A percentile compares a stretch with the other conserved stretches of the same genome.
Conservation (phyloP, 2,797 vertebrate species). For the Darevskia mixta region DNA sequence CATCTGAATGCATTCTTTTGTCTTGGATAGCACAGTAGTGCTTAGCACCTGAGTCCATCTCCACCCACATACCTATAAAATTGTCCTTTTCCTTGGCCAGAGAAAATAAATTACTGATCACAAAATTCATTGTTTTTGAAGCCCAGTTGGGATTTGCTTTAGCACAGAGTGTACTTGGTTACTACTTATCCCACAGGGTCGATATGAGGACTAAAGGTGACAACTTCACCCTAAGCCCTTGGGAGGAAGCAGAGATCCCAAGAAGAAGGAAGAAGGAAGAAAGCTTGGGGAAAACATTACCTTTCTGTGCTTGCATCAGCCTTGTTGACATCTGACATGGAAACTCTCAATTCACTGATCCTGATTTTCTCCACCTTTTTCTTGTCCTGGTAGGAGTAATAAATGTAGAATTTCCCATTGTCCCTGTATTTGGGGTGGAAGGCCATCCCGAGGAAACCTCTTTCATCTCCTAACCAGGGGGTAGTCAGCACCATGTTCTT, state of each 20-base stretch:
- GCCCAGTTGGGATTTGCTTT: not conserved
- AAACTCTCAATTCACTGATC: slow-evolving; percentile 87
- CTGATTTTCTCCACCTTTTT: slow-evolving; percentile 82
- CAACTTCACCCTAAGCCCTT: not conserved
- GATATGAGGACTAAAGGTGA: not conserved
- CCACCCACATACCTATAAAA: too few species aligned
- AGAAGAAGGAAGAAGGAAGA: not conserved
- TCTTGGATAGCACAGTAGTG: not conserved
- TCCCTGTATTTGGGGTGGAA: slow-evolving; percentile 84
- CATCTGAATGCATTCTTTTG: not conserved
- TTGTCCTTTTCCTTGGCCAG: not conserved
- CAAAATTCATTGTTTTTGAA: not conserved
- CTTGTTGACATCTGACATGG: slow-evolving; percentile 80
- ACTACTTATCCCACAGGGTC: not conserved
- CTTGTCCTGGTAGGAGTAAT: slow-evolving; percentile 82
- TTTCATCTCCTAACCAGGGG: slow-evolving; percentile 86
- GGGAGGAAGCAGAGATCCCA: not conserved
- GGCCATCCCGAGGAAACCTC: slow-evolving; percentile 88
- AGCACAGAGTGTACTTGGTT: not conserved
- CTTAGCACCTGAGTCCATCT: not conserved
- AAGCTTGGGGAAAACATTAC: slow-evolving; percentile 65
- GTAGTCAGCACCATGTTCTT: slow-evolving; percentile 84
- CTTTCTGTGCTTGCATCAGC: slow-evolving; percentile 86
- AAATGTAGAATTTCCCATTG: slow-evolving; percentile 88
- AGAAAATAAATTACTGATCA: not conserved